A percentile compares a stretch with the other conserved stretches of the same genome.
These are phyloP conservation scores for Odontamblyopus lacepedii DNA, from an alignment of 2,797 vertebrate species.

Conservation along the genomic window DNA sequence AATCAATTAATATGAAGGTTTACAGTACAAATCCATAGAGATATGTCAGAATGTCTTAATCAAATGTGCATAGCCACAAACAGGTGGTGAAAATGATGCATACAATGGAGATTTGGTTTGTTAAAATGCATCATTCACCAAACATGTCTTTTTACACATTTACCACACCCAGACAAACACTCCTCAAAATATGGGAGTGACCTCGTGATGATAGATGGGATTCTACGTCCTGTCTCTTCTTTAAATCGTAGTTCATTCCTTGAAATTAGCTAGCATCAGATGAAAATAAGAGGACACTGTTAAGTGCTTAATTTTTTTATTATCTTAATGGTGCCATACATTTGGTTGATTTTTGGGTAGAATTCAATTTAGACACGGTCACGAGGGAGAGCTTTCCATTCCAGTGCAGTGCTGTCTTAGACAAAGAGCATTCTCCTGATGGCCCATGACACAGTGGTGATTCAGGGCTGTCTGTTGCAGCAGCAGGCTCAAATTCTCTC, in stretches of 20 bases:
- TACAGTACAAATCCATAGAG: background rate
- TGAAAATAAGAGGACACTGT: background rate
- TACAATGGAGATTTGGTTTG: background rate
- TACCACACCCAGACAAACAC: background rate
- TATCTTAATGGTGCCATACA: constrained; percentile 3
- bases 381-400: background rate
- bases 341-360: background rate
- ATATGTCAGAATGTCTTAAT: background rate
- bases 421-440: background rate
- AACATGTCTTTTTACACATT: background rate
- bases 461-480: constrained; percentile 27
- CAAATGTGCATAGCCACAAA: background rate
- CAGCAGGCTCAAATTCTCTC: constrained; percentile 55
- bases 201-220: background rate
- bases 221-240: no score
- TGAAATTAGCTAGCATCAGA: background rate
- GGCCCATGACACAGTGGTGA: constrained; percentile 26
- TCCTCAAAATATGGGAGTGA: background rate
- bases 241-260: no score
- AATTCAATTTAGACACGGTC: background rate
- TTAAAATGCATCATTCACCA: background rate
- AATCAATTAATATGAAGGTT: background rate
- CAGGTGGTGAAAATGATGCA: background rate
- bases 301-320: background rate
- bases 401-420: background rate